phyloP scores from a whole-genome alignment of 2,888 invertebrate genomes.

The Sphaerophoria rueppellii region DNA sequence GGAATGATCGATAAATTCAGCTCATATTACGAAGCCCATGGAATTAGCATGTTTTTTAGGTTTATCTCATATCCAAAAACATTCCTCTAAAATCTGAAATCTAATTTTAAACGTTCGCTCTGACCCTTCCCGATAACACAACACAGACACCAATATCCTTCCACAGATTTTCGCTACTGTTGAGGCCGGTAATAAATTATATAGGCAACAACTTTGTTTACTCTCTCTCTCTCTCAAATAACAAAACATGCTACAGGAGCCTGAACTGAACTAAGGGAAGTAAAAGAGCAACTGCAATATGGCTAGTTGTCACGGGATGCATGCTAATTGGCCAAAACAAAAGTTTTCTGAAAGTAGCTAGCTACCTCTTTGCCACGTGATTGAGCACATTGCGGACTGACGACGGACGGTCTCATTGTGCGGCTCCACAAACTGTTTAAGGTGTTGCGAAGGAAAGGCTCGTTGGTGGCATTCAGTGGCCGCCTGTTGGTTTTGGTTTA shows the following conservation, averaged over 20 bases:
- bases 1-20: conserved; percentile 45
- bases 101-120: conserved; percentile 33
- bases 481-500: neutral
- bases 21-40: conserved; percentile 37
- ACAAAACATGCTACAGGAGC: conserved; percentile 40
- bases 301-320: conserved; percentile 74
- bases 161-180: conserved; percentile 58
- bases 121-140: neutral
- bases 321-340: conserved; percentile 74
- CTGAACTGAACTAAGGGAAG: too few species aligned
- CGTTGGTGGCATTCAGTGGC: neutral
- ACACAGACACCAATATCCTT: conserved; percentile 56
- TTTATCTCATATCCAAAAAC: conserved; percentile 10
- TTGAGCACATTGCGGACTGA: conserved; percentile 32
- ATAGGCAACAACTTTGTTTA: conserved; percentile 71
- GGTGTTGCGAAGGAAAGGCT: neutral
- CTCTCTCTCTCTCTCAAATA: conserved; percentile 32
- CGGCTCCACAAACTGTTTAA: neutral
- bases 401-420: neutral
- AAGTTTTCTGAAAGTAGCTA: conserved; percentile 68
- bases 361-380: conserved; percentile 54
- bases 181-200: conserved; percentile 58
- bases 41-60: conserved; percentile 52
- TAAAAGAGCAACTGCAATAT: conserved; percentile 62
- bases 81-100: conserved; percentile 24